These are phyloP conservation scores for Micromussa lordhowensis DNA, from an alignment of 92 coral and sea anemone species.

Conservation along the genomic window DNA sequence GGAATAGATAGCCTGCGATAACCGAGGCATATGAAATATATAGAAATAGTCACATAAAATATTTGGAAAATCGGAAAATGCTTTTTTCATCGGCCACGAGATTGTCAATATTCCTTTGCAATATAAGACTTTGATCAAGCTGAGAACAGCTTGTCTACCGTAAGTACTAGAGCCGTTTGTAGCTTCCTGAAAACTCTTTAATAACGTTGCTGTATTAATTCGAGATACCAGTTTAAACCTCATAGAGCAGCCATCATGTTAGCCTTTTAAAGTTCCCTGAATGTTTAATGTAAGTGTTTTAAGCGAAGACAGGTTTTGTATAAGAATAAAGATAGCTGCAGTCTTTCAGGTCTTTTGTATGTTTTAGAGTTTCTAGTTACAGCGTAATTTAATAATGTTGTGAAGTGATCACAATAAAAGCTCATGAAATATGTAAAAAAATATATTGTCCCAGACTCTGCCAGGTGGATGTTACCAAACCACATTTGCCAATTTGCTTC, in stretches of 20 bases:
- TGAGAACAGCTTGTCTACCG: not conserved
- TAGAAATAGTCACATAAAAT: too few species aligned
- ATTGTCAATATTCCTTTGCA: too few species aligned
- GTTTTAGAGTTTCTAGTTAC: not conserved
- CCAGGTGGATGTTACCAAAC: too few species aligned
- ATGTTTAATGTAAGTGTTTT: not conserved
- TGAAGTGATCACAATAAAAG: not conserved
- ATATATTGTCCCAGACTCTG: not conserved
- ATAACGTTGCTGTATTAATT: too few species aligned
- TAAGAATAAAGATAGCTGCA: not conserved
- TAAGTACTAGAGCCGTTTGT: not conserved
- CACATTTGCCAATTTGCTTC: too few species aligned
- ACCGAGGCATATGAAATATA: too few species aligned
- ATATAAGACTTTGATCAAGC: not conserved
- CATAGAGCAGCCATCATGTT: not conserved
- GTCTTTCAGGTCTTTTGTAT: not conserved
- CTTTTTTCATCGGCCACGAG: too few species aligned
- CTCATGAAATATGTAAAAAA: not conserved
- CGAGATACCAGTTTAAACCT: too few species aligned
- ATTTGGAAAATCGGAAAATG: too few species aligned
- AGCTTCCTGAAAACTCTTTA: not conserved
- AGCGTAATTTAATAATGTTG: not conserved
- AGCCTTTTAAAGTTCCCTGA: not conserved
- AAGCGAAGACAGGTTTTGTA: not conserved
- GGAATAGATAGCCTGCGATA: too few species aligned